Percentiles rank a stretch among this genome's conserved stretches.
Conservation (phyloP, 2,888 invertebrate genomes). For the Yponomeuta plumbellus region DNA sequence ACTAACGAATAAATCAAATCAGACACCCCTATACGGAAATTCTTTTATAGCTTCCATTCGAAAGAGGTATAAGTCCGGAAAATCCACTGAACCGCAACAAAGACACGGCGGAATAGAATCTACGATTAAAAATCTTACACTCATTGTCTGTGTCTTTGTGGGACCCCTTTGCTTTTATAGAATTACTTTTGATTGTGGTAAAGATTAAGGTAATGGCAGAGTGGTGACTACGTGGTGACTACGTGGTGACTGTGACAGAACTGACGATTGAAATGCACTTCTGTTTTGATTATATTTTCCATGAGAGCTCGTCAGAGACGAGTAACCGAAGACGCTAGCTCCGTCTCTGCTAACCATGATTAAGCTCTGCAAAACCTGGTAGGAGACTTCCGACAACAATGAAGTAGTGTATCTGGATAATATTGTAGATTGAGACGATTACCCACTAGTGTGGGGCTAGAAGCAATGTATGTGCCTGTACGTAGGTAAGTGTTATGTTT, state of each 20-base stretch:
- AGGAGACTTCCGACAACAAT: too few species aligned
- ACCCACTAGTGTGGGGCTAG: too few species aligned
- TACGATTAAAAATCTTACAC: constrained; percentile 15
- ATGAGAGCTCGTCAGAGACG: too few species aligned
- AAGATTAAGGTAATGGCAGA: neutral
- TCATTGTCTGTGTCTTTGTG: constrained; percentile 11
- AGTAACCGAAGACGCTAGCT: too few species aligned
- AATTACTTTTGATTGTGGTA: constrained; percentile 44
- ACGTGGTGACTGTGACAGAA: neutral
- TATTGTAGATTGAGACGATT: too few species aligned
- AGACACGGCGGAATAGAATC: constrained; percentile 14
- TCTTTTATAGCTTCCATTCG: constrained; percentile 37
- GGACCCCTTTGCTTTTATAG: constrained; percentile 63
- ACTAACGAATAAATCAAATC: neutral
- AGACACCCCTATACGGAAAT: neutral
- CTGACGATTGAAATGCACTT: neutral
- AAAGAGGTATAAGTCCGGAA: constrained; percentile 63
- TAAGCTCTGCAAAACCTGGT: too few species aligned
- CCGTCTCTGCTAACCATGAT: too few species aligned
- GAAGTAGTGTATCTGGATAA: too few species aligned
- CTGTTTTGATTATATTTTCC: neutral
- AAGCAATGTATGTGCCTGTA: too few species aligned
- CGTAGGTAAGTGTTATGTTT: too few species aligned
- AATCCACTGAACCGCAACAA: constrained; percentile 54
- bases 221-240: too few species aligned